Evolutionary conservation across 2,888 invertebrate species (phyloP), one percentile per base, ranked within the genome.

Genomic region (Dendrolimus houi): DNA sequence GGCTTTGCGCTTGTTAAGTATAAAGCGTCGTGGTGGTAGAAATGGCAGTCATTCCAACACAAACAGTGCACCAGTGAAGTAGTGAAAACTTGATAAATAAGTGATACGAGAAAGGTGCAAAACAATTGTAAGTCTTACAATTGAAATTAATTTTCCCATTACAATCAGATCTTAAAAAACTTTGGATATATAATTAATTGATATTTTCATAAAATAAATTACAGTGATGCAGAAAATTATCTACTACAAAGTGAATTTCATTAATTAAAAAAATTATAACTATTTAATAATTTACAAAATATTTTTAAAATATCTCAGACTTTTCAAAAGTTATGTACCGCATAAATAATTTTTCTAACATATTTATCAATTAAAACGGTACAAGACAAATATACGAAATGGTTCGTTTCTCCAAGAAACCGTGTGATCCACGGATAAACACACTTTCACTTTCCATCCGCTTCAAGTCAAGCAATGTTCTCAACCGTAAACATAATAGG

Each of bases 1-100:
- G 81, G 85, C 88, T 89, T 89, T 87, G 75, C 75, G 73, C 77
- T 79, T 84, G 82, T 85, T 81, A 88, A 82, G 85, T 90, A 90
- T 90, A 90, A 90, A 89, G 83, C 81, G 77, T 74, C 68, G 85
- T 70, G 71, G 83, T 79, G 77, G 85, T 83, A 75, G 83, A 77
- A 75, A 76, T 80, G 74, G 79, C 74, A 83, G 82, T 75, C 90
- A 90, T 88, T 90, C 89, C 80, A 75, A 82, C 83, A 80, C 85
- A 82, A 83, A 81, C 87, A 82, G 74, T 82, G 88, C 81, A 79
- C 75, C 81, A 68, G 86, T 81, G 75, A 81, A 84, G 85, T 82
- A 69, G 86, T 85, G 78, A 79, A 76, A 74, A 77, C 72, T 74
- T 76, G 68, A 69, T 58, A 62, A 67, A 66, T 67, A 69, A 77